Evolutionary conservation across 2,113 vertebrate genomes (phyloP).

Genomic region (Otus sunia): DNA sequence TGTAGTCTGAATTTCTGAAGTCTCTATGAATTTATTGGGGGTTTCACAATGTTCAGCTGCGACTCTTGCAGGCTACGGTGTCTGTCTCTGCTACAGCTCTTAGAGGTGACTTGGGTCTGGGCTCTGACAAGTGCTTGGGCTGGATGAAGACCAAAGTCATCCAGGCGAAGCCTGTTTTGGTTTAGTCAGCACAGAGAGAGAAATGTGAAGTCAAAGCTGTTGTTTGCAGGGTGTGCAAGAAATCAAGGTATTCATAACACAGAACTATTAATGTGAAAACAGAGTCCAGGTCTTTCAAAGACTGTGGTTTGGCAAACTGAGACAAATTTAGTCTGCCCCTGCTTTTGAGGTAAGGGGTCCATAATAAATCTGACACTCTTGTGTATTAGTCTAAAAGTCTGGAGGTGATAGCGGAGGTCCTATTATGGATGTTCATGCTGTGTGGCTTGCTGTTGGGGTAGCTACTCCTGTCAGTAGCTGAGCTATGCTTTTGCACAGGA

Average conservation of each 20-base stretch:
- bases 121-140: not conserved
- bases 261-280: not conserved
- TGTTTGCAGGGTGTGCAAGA: not conserved
- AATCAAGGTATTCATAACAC: not conserved
- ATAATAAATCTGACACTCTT: not conserved
- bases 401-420: not conserved
- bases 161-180: not conserved
- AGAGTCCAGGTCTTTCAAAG: not conserved
- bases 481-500: not conserved
- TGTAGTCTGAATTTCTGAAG: not conserved
- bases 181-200: not conserved
- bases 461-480: not conserved
- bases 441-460: not conserved
- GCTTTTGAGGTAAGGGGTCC: not conserved
- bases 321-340: not conserved
- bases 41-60: not conserved
- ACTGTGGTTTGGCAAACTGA: not conserved
- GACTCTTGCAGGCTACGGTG: not conserved
- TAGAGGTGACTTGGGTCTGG: not conserved
- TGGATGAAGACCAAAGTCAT: not conserved
- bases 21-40: not conserved
- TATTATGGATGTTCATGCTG: rapidly evolving
- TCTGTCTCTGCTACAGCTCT: not conserved
- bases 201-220: not conserved
- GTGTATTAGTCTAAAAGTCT: not conserved